A percentile compares a stretch with the other conserved stretches of the same genome.
Evolutionary conservation across 2,113 vertebrate species (phyloP).

Genomic region (Podarcis cretensis): DNA sequence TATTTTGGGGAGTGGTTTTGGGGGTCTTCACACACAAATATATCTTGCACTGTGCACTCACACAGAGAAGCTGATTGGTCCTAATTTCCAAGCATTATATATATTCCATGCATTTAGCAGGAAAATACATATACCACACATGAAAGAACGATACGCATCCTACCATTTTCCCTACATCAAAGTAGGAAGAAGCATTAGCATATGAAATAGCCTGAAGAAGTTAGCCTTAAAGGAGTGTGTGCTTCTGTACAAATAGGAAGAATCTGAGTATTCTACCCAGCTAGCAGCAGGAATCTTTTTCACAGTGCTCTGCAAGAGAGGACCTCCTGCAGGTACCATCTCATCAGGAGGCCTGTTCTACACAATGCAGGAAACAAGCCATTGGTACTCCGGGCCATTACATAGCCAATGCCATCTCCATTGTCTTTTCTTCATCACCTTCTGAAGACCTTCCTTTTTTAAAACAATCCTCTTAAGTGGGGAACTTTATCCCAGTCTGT

Average conservation of each 20-base stretch:
- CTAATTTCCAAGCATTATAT: not conserved
- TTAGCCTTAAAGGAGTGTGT: not conserved
- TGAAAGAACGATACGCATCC: not conserved
- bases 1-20: too few species aligned
- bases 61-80: not conserved
- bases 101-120: not conserved
- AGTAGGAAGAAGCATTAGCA: not conserved
- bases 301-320: not conserved
- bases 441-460: too few species aligned
- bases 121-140: not conserved
- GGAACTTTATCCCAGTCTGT: too few species aligned
- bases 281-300: not conserved
- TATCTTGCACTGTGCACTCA: not conserved
- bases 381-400: too few species aligned
- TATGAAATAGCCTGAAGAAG: not conserved
- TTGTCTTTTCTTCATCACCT: too few species aligned
- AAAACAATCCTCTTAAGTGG: too few species aligned
- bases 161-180: not conserved
- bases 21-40: too few species aligned
- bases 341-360: too few species aligned
- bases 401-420: too few species aligned
- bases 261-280: not conserved
- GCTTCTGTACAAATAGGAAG: not conserved
- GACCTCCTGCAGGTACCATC: too few species aligned
- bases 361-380: too few species aligned